Base-by-base conservation (phyloP, 2,797 vertebrate species). In the Gymnothorax reevesii region DNA sequence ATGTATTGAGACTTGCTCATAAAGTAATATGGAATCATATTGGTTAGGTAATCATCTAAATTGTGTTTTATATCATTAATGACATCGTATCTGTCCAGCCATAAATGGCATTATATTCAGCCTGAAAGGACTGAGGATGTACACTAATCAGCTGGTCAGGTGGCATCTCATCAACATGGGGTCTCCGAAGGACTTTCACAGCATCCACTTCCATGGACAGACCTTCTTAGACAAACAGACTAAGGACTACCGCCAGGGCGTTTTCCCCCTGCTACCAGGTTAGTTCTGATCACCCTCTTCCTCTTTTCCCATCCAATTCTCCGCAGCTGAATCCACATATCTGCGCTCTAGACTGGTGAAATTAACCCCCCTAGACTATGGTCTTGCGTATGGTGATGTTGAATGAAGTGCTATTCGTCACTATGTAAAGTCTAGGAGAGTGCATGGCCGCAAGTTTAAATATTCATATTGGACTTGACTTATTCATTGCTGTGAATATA, bases 141-240 rank as follows among this genome's bases (percentile, higher is more conserved):
- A 97, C 57, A 95, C 96, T 85, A 94, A 96, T 85, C 97, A 99
- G 92, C 90, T 93, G 2, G 97, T 96, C 66, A 93, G 94, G 84
- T 96, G 98, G 96, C 97, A 99, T 91, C 91, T 99, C 85, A 93
- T 99, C 89, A 99, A 99, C 93, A 92, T 98, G 97, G 99, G 98
- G 2, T 93, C 96, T 82, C 94, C 97, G 57, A 96, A 90, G 89
- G 98, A 99, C 88, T 92, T 97, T 59, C 97, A 99, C 0, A 97
- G 97, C 62, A 88, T 99, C 91, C 94, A 98, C 93, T 99, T 99
- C 91, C 98, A 99, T 6, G 98, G 98, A 49, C 99, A 99, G 92
- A 99, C 97, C 0, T 96, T 99, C 89, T 90, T 94, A 87, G 95
- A 98, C 86, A 97, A 96, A 22, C 94, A 96, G 87, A 92, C 91